phyloP scores from a whole-genome alignment of 2,888 invertebrate species.

The Pristionchus maxplancki region DNA sequence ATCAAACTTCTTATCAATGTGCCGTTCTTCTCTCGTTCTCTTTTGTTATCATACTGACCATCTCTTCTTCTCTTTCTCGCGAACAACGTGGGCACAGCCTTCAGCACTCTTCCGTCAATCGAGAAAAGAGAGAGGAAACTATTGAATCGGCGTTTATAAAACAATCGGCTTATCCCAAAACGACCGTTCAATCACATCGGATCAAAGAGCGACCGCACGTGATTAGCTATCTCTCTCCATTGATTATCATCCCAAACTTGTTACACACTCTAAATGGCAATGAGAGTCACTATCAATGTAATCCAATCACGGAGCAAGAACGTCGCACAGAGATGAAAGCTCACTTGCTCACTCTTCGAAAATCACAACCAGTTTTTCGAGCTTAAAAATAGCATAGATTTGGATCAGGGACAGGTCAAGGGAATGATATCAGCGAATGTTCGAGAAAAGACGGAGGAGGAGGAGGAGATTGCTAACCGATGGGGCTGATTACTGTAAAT shows the following conservation, averaged over 20 bases:
- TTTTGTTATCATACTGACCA: background rate
- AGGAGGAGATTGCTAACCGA: background rate
- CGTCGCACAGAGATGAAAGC: constrained; percentile 26
- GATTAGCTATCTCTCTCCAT: background rate
- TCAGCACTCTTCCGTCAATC: constrained; percentile 9
- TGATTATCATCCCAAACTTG: constrained; percentile 27
- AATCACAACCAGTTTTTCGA: constrained; percentile 4
- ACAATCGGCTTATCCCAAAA: background rate
- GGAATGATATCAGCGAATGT: constrained; percentile 1
- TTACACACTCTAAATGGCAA: constrained; percentile 2
- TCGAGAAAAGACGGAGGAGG: background rate
- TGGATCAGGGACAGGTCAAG: background rate
- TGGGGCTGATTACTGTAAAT: background rate
- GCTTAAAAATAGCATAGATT: constrained; percentile 13
- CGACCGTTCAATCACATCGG: background rate
- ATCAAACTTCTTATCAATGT: constrained; percentile 16
- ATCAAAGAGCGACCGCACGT: constrained; percentile 27
- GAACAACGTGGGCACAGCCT: background rate
- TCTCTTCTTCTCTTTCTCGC: background rate
- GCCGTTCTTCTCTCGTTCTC: constrained; percentile 36
- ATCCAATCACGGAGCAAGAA: constrained; percentile 24
- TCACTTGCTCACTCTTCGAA: background rate
- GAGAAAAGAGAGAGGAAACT: no score
- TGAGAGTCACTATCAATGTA: constrained; percentile 18
- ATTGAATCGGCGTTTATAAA: no score